These are phyloP conservation scores for Cairina moschata DNA, from an alignment of 2,113 vertebrate species.

Conservation along the genomic window DNA sequence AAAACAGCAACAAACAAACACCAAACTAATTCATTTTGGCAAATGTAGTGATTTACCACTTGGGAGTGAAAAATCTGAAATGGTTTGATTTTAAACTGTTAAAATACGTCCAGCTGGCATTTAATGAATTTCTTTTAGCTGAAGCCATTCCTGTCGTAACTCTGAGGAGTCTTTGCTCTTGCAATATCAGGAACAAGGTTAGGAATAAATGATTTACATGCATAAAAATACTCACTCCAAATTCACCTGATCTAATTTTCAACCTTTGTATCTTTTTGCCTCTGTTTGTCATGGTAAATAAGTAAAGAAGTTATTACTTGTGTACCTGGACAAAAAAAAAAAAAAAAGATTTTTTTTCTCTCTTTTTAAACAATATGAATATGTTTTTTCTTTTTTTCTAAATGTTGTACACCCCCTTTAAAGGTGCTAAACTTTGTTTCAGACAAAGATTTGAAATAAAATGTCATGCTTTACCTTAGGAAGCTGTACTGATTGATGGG, in stretches of 20 bases:
- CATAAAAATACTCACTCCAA: neutral
- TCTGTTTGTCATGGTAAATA: neutral
- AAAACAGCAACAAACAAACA: neutral
- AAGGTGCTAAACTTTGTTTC: neutral
- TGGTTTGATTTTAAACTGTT: neutral
- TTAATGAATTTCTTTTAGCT: neutral
- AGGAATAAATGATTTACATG: neutral
- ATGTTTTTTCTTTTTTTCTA: neutral
- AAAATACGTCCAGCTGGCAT: neutral
- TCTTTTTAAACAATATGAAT: neutral
- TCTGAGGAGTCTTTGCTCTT: neutral
- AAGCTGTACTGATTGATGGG: neutral
- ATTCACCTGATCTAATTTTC: neutral
- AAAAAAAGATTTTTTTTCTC: too few species aligned
- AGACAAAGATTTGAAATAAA: neutral
- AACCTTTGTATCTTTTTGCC: neutral
- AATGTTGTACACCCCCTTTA: neutral
- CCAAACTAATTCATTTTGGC: neutral
- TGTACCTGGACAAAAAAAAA: neutral
- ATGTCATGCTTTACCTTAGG: neutral
- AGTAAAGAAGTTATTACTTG: neutral
- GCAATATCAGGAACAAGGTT: neutral
- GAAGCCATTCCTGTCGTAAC: neutral
- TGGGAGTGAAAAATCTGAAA: neutral
- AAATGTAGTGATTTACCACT: neutral